Percentiles rank a stretch among this genome's conserved stretches.
Conservation (phyloP, 2,113 vertebrate genomes). For the Notothenia coriiceps region DNA sequence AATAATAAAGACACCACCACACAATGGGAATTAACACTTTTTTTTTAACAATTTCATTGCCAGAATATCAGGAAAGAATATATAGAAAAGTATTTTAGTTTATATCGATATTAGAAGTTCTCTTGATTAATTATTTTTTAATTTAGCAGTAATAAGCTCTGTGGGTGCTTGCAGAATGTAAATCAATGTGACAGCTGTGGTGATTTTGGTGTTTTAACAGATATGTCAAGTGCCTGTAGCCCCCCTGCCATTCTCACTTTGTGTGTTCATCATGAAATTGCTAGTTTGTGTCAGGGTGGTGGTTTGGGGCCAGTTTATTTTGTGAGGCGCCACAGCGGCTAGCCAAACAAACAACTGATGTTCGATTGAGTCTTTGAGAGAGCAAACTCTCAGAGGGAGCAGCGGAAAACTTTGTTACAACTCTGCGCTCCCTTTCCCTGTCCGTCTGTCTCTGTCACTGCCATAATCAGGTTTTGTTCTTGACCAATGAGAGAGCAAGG, state of each 20-base stretch:
- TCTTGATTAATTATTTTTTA: not conserved
- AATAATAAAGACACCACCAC: too few relatives aligned
- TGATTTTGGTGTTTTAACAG: conserved; percentile 49
- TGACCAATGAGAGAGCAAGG: conserved; percentile 73
- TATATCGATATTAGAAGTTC: too few relatives aligned
- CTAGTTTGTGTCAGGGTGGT: conserved; percentile 70
- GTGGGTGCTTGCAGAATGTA: not conserved
- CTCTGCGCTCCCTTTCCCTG: conserved; percentile 64
- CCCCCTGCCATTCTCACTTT: conserved; percentile 64
- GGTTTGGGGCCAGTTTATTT: conserved; percentile 69
- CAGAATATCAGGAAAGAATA: too few relatives aligned
- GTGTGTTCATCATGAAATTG: conserved; percentile 69
- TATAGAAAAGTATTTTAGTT: too few relatives aligned
- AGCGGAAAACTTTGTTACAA: conserved; percentile 79
- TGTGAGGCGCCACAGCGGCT: conserved; percentile 80
- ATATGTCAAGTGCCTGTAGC: conserved; percentile 63
- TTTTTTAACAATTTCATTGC: too few relatives aligned
- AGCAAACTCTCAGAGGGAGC: conserved; percentile 73
- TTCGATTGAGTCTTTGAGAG: conserved; percentile 74
- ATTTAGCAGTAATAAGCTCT: not conserved
- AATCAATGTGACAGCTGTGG: conserved; percentile 40
- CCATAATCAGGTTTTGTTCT: conserved; percentile 81
- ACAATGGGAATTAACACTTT: too few relatives aligned
- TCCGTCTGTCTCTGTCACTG: conserved; percentile 64
- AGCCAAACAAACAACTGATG: conserved; percentile 81